Base-by-base conservation (phyloP, 2,797 vertebrate genomes). In the Zalophus californianus region DNA sequence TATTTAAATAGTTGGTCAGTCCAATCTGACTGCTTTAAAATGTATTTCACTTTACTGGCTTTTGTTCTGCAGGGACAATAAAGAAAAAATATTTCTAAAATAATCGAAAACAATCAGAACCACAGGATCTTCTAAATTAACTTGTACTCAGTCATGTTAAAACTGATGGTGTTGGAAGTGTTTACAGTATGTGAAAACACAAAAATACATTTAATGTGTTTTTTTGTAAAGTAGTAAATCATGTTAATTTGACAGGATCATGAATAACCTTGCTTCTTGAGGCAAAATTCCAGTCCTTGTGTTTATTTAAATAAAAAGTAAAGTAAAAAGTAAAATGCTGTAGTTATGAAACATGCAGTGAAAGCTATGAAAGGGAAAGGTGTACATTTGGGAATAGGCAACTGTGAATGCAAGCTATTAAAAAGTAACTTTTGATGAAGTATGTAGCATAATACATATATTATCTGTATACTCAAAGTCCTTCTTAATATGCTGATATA, bases 401-500 rank as follows among this genome's bases (percentile, higher is more conserved):
- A 90, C 82, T 95, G 70, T 91, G 94, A 78, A 97, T 87, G 73
- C 18, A 97, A 50, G 58, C 54, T 92, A 94, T 96, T 96, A 98
- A 94, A 87, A 97, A 29, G 50, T 82, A 89, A 64, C 13, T 96
- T 97, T 64, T 96, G n/a, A 98, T 96, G 58, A 97, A 97, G 80
- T 92, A 95, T 84, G 97, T 98, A 97, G 72, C 97, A 97, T 68
- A 96, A 97, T 84, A 96, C 97, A 98, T 58, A 84, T 93, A 97
- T 23, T 77, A 73, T 94, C 96, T 98, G 85, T 97, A 97, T 58
- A 98, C 97, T 98, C 98, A 98, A 98, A 98, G 98, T 98, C 98
- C 98, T 99, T 98, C 98, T 98, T 94, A 98, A 99, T 99, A 99
- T 98, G 98, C 99, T 99, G 99, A 99, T 99, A 98, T 92, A 23